Evolutionary conservation across 2,113 vertebrate genomes (phyloP).

Genomic region (Nycticebus coucang): DNA sequence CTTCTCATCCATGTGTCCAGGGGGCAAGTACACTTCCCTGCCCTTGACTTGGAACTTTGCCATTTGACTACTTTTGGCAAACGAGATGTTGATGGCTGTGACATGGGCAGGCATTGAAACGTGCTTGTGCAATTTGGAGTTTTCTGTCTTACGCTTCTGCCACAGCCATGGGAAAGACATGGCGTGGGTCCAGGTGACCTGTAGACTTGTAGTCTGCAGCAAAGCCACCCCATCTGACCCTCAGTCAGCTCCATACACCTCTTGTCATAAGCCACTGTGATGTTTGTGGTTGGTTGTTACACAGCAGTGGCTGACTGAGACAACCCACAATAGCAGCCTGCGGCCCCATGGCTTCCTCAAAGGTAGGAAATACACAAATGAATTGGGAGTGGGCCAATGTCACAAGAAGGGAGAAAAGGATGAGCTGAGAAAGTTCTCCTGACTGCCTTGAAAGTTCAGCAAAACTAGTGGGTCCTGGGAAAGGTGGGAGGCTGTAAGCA

Average conservation of each 20-base stretch:
- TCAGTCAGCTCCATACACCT: background rate
- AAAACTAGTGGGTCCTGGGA: background rate
- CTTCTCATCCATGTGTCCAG: background rate
- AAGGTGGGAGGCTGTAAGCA: background rate
- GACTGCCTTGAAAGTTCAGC: background rate
- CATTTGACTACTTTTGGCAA: background rate
- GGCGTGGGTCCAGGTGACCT: background rate
- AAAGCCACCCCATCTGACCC: background rate
- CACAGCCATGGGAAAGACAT: background rate
- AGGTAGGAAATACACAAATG: background rate
- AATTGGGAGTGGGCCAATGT: background rate
- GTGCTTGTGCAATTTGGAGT: background rate
- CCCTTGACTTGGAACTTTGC: background rate
- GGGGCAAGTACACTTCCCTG: background rate
- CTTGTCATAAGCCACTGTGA: background rate
- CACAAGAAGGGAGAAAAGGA: background rate
- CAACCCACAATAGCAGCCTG: background rate
- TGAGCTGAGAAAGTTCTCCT: background rate
- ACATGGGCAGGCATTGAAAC: background rate
- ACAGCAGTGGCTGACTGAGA: constrained; percentile 21
- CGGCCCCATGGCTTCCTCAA: background rate
- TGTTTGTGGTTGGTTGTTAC: constrained; percentile 19
- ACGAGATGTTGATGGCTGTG: background rate
- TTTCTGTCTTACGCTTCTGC: background rate
- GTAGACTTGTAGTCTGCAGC: background rate